A percentile compares a stretch with the other conserved stretches of the same genome.
These are phyloP conservation scores for Choristoneura rosaceana DNA, from an alignment of 2,888 invertebrate genomes.

Conservation along the genomic window DNA sequence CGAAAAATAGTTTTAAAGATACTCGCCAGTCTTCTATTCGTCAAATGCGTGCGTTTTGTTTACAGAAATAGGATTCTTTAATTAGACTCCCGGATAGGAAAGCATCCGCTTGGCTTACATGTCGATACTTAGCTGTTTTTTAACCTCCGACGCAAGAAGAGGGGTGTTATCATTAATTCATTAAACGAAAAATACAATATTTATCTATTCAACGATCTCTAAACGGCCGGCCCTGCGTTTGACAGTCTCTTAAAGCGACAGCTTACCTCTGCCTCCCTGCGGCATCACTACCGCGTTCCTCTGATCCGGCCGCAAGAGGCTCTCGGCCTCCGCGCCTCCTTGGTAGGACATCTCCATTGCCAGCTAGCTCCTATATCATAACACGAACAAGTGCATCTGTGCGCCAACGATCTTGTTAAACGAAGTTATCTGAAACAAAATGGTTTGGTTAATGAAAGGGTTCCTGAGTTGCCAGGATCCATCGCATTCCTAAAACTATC, in stretches of 20 bases:
- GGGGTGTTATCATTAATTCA: no score
- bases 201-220: no score
- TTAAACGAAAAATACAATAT: no score
- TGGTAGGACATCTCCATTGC: conserved; percentile 80
- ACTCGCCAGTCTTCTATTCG: neutral
- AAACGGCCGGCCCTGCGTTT: neutral
- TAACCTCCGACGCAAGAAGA: no score
- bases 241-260: neutral
- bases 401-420: conserved; percentile 44
- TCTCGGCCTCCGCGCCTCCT: conserved; percentile 78
- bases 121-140: no score
- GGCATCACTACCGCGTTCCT: conserved; percentile 71
- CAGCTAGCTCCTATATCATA: conserved; percentile 72
- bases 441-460: neutral
- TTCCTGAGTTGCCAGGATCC: no score
- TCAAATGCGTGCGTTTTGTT: no score
- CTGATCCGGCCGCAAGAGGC: conserved; percentile 75
- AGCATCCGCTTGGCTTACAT: neutral
- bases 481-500: no score
- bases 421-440: conserved; percentile 37
- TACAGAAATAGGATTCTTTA: neutral
- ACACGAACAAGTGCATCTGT: conserved; percentile 69
- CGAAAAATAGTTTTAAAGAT: no score
- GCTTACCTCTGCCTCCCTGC: conserved; percentile 66
- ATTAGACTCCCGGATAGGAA: neutral